Conservation (phyloP, 2,113 vertebrate genomes). For the Apodemus speciosus region DNA sequence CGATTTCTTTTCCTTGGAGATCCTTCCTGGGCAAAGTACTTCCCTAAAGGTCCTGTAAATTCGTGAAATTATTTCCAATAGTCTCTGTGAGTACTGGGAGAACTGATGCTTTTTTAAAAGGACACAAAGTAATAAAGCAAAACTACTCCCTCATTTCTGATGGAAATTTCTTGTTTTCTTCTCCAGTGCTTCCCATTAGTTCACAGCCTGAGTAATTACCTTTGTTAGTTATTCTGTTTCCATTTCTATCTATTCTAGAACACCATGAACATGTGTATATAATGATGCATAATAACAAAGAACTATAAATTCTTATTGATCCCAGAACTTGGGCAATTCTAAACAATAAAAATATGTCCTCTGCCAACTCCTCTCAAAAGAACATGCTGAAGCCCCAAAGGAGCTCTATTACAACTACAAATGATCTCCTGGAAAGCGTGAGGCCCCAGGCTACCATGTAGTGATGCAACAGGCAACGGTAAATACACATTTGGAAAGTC, state of each 20-base stretch:
- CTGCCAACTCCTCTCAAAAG: constrained; percentile 53
- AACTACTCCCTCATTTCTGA: constrained; percentile 60
- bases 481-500: constrained; percentile 33
- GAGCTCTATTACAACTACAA: constrained; percentile 62
- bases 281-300: constrained; percentile 63
- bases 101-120: constrained; percentile 61
- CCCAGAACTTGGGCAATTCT: constrained; percentile 62
- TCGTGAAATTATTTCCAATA: constrained; percentile 53
- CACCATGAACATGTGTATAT: constrained; percentile 34
- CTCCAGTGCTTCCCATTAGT: constrained; percentile 55
- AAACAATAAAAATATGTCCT: constrained; percentile 64
- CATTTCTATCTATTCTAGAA: constrained; percentile 67
- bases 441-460: constrained; percentile 50
- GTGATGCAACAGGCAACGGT: constrained; percentile 35
- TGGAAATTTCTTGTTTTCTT: constrained; percentile 62
- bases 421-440: neutral
- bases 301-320: constrained; percentile 73
- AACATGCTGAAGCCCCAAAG: constrained; percentile 47
- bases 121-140: constrained; percentile 61
- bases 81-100: constrained; percentile 28
- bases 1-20: constrained; percentile 45
- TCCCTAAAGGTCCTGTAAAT: constrained; percentile 47
- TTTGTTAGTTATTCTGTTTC: constrained; percentile 54
- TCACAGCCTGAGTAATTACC: constrained; percentile 2
- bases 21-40: neutral